Base-by-base conservation (phyloP, 2,113 vertebrate genomes). In the Lipotes vexillifer region DNA sequence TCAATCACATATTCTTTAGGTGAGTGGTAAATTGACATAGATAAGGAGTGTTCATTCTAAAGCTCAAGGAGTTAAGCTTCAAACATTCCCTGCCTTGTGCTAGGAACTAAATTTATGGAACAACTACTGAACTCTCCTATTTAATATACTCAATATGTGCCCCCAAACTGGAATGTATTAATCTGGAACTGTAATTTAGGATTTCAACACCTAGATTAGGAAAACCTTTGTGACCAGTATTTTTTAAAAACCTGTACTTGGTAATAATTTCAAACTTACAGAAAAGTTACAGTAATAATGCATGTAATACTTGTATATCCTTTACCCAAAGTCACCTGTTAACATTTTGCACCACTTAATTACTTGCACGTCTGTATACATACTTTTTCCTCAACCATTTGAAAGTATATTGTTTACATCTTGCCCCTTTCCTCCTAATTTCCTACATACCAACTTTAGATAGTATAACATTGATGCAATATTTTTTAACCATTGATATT, bases 1-100 rank as follows among this genome's bases (percentile, higher is more conserved):
- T 99, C 99, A 96, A 98, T 99, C 96, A 99, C 99, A 31, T 98
- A 99, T 97, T 99, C 99, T 98, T 99, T 99, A 99, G 99, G 99
- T 99, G 98, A 98, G 94, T 89, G 3, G 27, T 84, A 87, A 75
- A 61, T 55, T 65, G 86, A 75, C n/a, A 31, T 41, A 91, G 93
- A 55, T 49, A 33, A 49, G n/a, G 49, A 25, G 29, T 96, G 18
- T n/a, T 89, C 11, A 61, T 91, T 84, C 93, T 75, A 63, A 92
- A 90, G 31, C 33, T 87, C 44, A 21, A 38, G 44, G 18, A 84
- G 23, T 57, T 77, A 20, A 74, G 41, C 44, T 87, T 84, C 59
- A 55, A 0, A 7, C 77, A 66, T 31, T 86, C 57, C 33, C 31
- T 77, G 4, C 14, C 13, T 96, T 78, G 7, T 74, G 38, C 31